A percentile compares a stretch with the other conserved stretches of the same genome.
Conservation (phyloP, 2,113 vertebrate species). For the Galbula dea region DNA sequence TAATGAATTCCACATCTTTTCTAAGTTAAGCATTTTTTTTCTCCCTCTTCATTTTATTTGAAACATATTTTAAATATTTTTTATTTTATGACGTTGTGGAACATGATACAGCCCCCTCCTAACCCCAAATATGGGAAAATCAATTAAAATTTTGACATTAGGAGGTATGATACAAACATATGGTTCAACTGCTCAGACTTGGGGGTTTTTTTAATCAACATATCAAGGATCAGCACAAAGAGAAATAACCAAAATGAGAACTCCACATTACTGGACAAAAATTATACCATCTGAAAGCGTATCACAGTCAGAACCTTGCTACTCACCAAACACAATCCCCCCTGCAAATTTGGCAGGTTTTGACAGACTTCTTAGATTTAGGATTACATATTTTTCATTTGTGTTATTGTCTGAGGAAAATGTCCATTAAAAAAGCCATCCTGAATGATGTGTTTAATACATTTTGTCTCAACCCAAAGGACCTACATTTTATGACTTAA, state of each 20-base stretch:
- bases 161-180: slow-evolving; percentile 59
- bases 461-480: not conserved
- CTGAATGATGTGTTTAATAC: not conserved
- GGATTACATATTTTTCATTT: not conserved
- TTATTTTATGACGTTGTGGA: slow-evolving; percentile 73
- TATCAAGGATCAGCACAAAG: not conserved
- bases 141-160: slow-evolving; percentile 70
- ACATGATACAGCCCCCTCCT: slow-evolving; percentile 69
- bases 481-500: not conserved
- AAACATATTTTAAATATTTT: slow-evolving; percentile 83
- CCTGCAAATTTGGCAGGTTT: not conserved
- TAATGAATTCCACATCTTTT: slow-evolving; percentile 83
- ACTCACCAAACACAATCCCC: not conserved
- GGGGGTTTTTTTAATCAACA: not conserved
- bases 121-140: slow-evolving; percentile 66
- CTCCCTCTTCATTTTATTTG: slow-evolving; percentile 68
- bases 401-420: slow-evolving; percentile 8
- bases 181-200: slow-evolving; percentile 11
- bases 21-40: slow-evolving; percentile 76
- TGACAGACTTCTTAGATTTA: not conserved
- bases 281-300: not conserved
- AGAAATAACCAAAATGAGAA: slow-evolving; percentile 16
- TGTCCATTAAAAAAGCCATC: not conserved
- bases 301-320: not conserved
- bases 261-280: not conserved